Base-by-base conservation (phyloP, 1,140 invertebrate genomes). In the Drosophila aff. region DNA sequence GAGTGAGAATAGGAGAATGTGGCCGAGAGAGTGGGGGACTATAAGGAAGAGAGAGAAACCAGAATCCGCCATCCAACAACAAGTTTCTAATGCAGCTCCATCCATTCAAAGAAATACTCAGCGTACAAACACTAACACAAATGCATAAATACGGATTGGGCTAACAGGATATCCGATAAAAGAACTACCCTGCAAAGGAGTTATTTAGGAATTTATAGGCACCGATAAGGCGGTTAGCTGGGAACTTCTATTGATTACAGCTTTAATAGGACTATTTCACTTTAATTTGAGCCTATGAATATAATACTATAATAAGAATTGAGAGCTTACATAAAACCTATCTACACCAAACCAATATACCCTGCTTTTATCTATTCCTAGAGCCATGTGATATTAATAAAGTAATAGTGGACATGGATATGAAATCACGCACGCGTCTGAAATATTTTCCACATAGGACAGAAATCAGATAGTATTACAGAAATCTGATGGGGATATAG, bases 31-130 rank as follows among this genome's bases (percentile, higher is more conserved):
- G 58, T 62, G 55, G 63, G 46, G 52, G 28, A 10, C 13, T 18
- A 5, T 26, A 16, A 60, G 60, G 26, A 16, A 26, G 43, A 53
- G 59, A 67, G 63, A 66, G 55, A 73, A 80, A 68, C 61, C 68
- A 74, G 63, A 79, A 62, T 47, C 77, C 33, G 43, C 44, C 31
- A 63, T 72, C 53, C 53, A 57, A 86, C 79, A 84, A 89, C 84
- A 89, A 90, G 85, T 89, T 89, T 81, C 84, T 79, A 89, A 89
- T 89, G 81, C 85, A 90, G 63, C 67, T 46, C 62, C 79, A 86
- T 72, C 69, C 84, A 89, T 89, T 89, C 85, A 89, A 89, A 90
- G 74, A 90, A 90, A 87, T 83, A 43, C 69, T 71, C 59, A 40
- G 50, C 65, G 66, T 40, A 59, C 59, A 59, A 38, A 71, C 76